Base-by-base conservation (phyloP, 92 coral and sea anemone species). In the Zoanthus gigantus region DNA sequence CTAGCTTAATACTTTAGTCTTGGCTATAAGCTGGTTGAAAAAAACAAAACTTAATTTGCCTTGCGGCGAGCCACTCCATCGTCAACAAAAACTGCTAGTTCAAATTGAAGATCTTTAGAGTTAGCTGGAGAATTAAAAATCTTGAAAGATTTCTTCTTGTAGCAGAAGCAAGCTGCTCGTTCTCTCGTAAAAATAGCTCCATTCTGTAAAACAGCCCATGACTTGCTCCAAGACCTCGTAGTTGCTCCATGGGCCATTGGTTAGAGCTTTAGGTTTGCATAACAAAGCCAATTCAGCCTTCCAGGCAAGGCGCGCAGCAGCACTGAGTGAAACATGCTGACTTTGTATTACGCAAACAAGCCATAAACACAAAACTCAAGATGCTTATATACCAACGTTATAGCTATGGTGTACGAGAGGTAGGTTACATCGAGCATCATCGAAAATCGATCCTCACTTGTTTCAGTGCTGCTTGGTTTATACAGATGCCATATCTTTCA, bases 31-130 rank as follows among this genome's bases (percentile, higher is more conserved):
- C 23, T 78, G 90, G 18, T 87, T 66, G 53, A 23, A 52, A 77
- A 68, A 17, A 63, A 71, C 81, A 63, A 82, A 45, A 79, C 58
- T 50, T 79, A 81, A 44, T 50, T 31, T 15, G 90, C 90, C 12
- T 54, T 75, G 83, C 69, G 79, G 54, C 90, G 86, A 77, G 90
- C 85, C 16, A 87, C 74, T 66, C 80, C 86, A 11, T 47, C 73
- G 5, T 52, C 90, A 87, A 84, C 88, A 74, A 86, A 86, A 28
- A 67, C 89, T 18, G 89, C 89, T 73, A 76, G 87, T 83, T 69
- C 87, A 48, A 83, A 65, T 74, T 83, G 60, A 83, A 83, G 78
- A 76, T 83, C 87, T 63, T 67, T 83, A 42, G 87, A 63, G 77
- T 66, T 65, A 47, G 87, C 75, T 52, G 78, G 65, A 75, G 77